These are phyloP conservation scores for Drosophila mulleri DNA, from an alignment of 2,888 invertebrate genomes.

Conservation along the genomic window DNA sequence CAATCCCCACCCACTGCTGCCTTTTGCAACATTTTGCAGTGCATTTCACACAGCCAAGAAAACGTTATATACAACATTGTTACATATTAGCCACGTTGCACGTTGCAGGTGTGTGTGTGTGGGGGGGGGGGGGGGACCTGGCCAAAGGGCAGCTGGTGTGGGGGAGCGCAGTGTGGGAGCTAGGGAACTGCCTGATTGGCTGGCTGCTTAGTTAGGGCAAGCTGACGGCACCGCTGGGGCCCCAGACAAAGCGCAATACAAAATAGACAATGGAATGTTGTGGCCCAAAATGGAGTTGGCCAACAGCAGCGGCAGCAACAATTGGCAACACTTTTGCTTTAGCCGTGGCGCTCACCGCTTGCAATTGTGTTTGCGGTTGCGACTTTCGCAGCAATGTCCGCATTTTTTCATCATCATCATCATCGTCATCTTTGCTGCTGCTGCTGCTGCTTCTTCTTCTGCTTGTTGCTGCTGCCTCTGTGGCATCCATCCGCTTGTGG, in stretches of 20 bases:
- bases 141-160: too few relatives aligned
- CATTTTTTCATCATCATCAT: conserved; percentile 48
- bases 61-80: conserved; percentile 41
- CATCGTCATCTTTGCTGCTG: not conserved
- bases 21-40: conserved; percentile 25
- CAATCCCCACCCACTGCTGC: not conserved
- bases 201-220: conserved; percentile 28
- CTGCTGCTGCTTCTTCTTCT: conserved; percentile 3
- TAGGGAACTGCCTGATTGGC: conserved; percentile 11
- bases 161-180: conserved; percentile 33
- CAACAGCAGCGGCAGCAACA: conserved; percentile 51
- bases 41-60: conserved; percentile 28
- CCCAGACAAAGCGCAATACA: conserved; percentile 62
- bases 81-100: conserved; percentile 33
- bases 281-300: conserved; percentile 75
- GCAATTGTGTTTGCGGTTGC: conserved; percentile 57
- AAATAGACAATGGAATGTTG: conserved; percentile 76
- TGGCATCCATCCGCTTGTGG: conserved; percentile 52
- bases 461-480: conserved; percentile 14
- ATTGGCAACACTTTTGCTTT: conserved; percentile 53
- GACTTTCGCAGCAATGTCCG: conserved; percentile 59
- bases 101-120: not conserved
- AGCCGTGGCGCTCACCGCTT: conserved; percentile 21
- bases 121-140: not conserved
- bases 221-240: conserved; percentile 27